phyloP scores from a whole-genome alignment of 1,140 invertebrate species.

The Popillia japonica region DNA sequence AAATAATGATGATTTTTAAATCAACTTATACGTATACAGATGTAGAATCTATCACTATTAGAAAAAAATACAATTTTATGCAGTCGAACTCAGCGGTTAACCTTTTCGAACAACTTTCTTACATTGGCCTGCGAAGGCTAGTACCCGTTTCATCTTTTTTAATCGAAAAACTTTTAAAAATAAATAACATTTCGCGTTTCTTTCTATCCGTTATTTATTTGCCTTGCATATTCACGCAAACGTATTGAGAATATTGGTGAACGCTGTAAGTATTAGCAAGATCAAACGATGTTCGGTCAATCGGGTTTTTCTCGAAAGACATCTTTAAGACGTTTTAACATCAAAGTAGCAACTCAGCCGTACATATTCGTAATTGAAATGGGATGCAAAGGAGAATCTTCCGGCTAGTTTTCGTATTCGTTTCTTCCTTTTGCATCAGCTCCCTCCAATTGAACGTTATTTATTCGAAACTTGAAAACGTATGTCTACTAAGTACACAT shows the following conservation, averaged over 20 bases:
- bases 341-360: constrained; percentile 14
- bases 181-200: neutral
- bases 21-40: no score
- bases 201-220: neutral
- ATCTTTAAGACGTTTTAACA: constrained; percentile 38
- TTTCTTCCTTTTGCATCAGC: neutral
- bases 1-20: no score
- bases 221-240: neutral
- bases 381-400: constrained; percentile 25
- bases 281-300: constrained; percentile 35
- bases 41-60: no score
- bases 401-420: constrained; percentile 23
- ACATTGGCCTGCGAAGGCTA: no score
- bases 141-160: no score
- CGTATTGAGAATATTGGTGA: constrained; percentile 19
- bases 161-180: constrained; percentile 16
- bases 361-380: constrained; percentile 37
- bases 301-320: constrained; percentile 36
- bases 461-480: neutral
- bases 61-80: no score
- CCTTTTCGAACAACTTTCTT: no score
- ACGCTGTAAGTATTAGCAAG: constrained; percentile 31
- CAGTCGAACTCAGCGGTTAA: no score
- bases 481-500: no score
- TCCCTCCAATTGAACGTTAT: neutral